Evolutionary conservation across 2,888 invertebrate genomes (phyloP).

Genomic region (Creontiades dilutus): DNA sequence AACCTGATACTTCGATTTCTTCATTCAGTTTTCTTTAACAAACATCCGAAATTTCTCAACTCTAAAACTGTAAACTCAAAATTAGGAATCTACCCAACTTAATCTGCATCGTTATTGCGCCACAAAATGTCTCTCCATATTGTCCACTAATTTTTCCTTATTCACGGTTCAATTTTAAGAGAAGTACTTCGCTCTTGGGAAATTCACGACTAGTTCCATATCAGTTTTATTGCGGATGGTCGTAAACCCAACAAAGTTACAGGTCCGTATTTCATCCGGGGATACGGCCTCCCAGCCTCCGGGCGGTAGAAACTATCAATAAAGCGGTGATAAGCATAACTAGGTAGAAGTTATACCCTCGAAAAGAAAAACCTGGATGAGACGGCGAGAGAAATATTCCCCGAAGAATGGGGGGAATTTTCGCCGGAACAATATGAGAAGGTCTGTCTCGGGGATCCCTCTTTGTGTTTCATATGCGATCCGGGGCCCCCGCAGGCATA

Average conservation of each 20-base stretch:
- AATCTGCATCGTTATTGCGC: no score
- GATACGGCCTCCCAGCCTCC: background rate
- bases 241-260: background rate
- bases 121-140: no score
- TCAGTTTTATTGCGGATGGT: background rate
- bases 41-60: no score
- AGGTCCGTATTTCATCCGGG: background rate
- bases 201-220: background rate
- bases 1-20: no score
- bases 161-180: background rate
- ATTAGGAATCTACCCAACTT: no score
- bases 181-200: background rate
- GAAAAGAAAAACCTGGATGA: background rate
- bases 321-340: background rate
- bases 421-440: constrained; percentile 34
- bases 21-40: no score
- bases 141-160: no score
- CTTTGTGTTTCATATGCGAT: constrained; percentile 58
- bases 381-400: constrained; percentile 1
- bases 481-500: constrained; percentile 30
- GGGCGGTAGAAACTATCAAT: constrained; percentile 29
- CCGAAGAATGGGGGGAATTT: constrained; percentile 11
- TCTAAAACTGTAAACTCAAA: no score
- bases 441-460: constrained; percentile 42
- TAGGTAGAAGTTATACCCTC: background rate